Base-by-base conservation (phyloP, 1,140 invertebrate genomes). In the Drosophila persimilis region DNA sequence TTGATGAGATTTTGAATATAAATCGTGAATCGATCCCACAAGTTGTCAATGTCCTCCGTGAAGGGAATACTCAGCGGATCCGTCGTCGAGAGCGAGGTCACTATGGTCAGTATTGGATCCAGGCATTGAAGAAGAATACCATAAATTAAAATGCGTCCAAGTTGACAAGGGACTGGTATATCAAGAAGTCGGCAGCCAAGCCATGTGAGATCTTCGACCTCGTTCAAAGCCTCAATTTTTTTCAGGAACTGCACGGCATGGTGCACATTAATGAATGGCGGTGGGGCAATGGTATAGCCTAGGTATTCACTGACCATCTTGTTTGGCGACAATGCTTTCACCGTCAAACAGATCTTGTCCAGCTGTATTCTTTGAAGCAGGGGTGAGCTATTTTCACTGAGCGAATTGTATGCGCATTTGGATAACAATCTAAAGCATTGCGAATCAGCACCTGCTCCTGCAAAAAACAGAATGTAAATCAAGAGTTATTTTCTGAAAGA, bases 101-200 rank as follows among this genome's bases (percentile, higher is more conserved):
- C 97, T 50, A 99, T 96, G 0, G 98, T 99, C 22, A 99, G 92
- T 24, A 99, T 94, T 5, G 98, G 98, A 93, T 99, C 97, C 2
- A 99, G 91, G 90, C 98, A 99, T 90, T 97, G 97, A 29, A 99
- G 93, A 4, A 98, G 94, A 20, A 98, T 95, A 2, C 96, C 95
- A 90, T 97, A 98, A 2, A 99, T 92, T 24, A 99, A 92, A 95
- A 98, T 96, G 93, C 98, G 98, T 3, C 97, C 97, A 11, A 98
- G 93, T 77, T 96, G 94, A 1, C 98, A 98, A 70, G 99, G 97
- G 2, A 99, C 92, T 0, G 98, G 97, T 11, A 99, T 92, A 91
- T 99, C 97, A 6, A 98, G 91, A 7, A 99, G 91, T 80, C 97
- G 95, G 65, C 95, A 94, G 1, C 95, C 95, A n/a, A 98, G 89